Base-by-base conservation (phyloP, 23 tunicate genomes). In the Diplosoma virens region DNA sequence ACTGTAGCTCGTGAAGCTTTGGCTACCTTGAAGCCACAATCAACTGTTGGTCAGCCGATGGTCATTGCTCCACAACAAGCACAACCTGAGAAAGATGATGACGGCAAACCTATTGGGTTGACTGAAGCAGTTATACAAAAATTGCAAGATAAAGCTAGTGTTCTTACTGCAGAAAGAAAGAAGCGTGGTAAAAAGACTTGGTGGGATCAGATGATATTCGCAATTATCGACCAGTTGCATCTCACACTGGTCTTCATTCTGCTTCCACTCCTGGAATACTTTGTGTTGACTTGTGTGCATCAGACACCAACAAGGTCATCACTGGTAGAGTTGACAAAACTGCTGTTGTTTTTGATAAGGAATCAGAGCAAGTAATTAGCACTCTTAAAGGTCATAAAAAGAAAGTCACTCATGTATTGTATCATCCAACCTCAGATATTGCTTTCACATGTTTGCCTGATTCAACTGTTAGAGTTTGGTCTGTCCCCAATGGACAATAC, bases 271-370 rank as follows among this genome's bases (percentile, higher is more conserved):
- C 99, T 59, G 99, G 99, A 1, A 79, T 90, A 58, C 56, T 90
- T 37, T 90, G 97, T 46, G 9, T 90, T 24, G 97, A 90, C 75
- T 52, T 84, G 1, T 84, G 97, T 84, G 82, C 90, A 0, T 79
- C 90, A 1, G 80, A 90, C 47, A 81, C 86, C 20, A 83, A 89
- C 77, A 83, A 87, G 85, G 85, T 94, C 4, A 79, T 94, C 33
- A 94, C 98, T 25, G 98, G 98, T 30, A 95, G 98, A 14, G 94
- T 90, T 14, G 98, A 94, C 64, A 94, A 94, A 41, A 94, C 94
- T 7, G 98, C 93, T 23, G 98, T 94, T 25, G 98, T 94, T 5
- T 94, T 86, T 79, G 98, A 94, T 56, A 87, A 75, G 67, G 84
- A 78, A 24, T 55, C 78, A 4, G 98, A 87, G 52, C 86, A 86